Evolutionary conservation across 1,140 invertebrate species (phyloP).

Genomic region (Sitobion miscanthi): DNA sequence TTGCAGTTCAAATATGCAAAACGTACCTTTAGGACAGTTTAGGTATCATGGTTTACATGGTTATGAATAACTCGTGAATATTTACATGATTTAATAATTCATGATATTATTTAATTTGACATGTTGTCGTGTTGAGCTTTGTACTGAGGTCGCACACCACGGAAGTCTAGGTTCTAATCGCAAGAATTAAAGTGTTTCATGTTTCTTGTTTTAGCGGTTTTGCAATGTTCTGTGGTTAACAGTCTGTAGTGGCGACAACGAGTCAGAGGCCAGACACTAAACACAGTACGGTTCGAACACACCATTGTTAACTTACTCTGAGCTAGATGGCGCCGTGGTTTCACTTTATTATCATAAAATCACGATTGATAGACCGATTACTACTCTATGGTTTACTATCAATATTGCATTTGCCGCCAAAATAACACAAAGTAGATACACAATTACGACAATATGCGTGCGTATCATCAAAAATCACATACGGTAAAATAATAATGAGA

Average conservation of each 20-base stretch:
- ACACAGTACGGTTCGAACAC: neutral
- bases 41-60: no score
- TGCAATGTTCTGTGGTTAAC: neutral
- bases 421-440: neutral
- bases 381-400: neutral
- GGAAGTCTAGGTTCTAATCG: neutral
- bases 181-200: neutral
- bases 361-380: no score
- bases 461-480: neutral
- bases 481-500: no score
- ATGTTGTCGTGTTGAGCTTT: no score
- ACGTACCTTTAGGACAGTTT: no score
- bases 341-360: neutral
- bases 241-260: neutral
- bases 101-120: no score
- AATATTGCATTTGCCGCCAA: constrained; percentile 26
- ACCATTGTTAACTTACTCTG: neutral
- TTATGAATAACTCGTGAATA: no score
- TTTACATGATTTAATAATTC: no score
- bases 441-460: neutral
- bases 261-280: neutral
- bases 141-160: neutral
- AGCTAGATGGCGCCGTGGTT: neutral
- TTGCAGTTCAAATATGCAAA: no score
- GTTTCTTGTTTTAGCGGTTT: constrained; percentile 11